phyloP scores from a whole-genome alignment of 1,140 invertebrate species.

The Hylyphantes graminicola region DNA sequence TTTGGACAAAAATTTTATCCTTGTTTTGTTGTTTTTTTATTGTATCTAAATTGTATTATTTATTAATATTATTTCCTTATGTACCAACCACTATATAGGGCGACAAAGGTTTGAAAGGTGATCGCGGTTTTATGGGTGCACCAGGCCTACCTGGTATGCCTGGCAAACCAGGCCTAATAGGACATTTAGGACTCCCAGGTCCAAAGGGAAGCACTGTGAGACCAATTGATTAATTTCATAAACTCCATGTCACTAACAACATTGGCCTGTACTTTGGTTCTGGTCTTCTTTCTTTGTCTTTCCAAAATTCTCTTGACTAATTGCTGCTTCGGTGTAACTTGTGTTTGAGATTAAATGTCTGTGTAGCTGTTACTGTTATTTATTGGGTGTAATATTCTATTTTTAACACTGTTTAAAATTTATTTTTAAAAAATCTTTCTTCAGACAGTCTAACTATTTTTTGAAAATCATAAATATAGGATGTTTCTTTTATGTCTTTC shows the following conservation, averaged over 20 bases:
- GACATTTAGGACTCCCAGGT: slow-evolving; percentile 50
- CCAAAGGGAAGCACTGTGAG: slow-evolving; percentile 49
- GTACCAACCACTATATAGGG: slow-evolving; percentile 73
- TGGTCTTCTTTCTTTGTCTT: not conserved
- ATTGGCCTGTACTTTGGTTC: not conserved
- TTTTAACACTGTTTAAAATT: too few species aligned
- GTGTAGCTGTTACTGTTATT: too few species aligned
- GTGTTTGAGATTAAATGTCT: too few species aligned
- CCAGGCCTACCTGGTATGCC: slow-evolving; percentile 73
- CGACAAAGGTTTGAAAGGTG: slow-evolving; percentile 86
- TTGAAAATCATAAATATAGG: too few species aligned
- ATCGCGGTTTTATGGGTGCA: slow-evolving; percentile 84
- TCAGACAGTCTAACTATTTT: too few species aligned
- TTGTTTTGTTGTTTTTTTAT: not conserved
- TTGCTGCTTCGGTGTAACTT: too few species aligned
- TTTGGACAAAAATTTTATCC: too few species aligned
- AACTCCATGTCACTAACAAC: not conserved
- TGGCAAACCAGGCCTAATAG: slow-evolving; percentile 75
- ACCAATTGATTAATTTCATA: slow-evolving; percentile 12
- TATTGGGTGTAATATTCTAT: too few species aligned
- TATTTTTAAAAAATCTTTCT: too few species aligned
- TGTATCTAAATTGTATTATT: not conserved
- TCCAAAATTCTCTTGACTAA: not conserved
- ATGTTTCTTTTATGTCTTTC: too few species aligned
- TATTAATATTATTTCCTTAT: slow-evolving; percentile 17